Conservation (phyloP, 2,113 vertebrate species). For the Piaya cayana region DNA sequence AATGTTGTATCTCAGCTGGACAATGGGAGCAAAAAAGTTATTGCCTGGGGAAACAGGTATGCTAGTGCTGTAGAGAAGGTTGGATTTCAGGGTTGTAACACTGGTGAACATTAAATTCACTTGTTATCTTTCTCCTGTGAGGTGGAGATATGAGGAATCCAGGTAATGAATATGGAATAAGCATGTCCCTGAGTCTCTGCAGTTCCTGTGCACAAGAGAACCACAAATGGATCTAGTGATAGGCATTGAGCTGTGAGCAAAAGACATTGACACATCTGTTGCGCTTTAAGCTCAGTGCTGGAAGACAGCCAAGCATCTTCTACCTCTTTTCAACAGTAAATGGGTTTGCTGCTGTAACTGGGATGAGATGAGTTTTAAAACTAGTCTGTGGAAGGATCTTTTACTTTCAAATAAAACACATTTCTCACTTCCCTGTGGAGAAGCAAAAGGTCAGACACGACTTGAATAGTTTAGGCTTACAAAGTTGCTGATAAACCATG, state of each 20-base stretch:
- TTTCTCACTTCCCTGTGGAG: not conserved
- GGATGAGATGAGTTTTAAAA: not conserved
- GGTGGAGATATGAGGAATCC: not conserved
- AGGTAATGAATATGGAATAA: not conserved
- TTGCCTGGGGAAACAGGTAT: not conserved
- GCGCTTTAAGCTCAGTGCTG: not conserved
- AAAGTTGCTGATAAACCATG: not conserved
- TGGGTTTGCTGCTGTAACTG: not conserved
- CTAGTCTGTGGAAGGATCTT: not conserved
- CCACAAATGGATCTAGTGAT: not conserved
- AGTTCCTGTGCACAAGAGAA: not conserved
- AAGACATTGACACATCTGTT: not conserved
- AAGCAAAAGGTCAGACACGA: not conserved
- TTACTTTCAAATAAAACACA: not conserved
- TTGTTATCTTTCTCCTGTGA: accelerated
- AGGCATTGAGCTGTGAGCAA: not conserved
- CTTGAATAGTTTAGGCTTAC: not conserved
- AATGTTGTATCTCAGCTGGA: not conserved
- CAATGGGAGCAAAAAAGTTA: not conserved
- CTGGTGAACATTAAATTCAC: not conserved
- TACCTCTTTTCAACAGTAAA: not conserved
- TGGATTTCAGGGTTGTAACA: not conserved
- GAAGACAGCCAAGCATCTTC: not conserved
- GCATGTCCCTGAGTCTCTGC: not conserved
- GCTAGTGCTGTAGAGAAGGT: not conserved